phyloP scores from a whole-genome alignment of 2,797 vertebrate species.

The Pangasius sanitwongsei region DNA sequence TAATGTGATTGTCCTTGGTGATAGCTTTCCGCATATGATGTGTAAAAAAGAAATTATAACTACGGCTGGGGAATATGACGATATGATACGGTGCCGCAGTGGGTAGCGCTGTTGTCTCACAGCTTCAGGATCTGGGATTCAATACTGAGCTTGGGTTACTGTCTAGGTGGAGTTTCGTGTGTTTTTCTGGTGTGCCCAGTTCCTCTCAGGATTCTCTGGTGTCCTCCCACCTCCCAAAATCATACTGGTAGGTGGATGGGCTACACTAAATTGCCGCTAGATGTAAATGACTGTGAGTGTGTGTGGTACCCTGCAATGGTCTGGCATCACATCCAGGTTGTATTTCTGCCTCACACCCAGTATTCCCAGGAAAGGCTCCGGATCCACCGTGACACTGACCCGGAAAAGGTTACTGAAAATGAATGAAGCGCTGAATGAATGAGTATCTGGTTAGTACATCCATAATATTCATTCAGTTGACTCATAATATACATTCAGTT shows the following conservation, averaged over 20 bases:
- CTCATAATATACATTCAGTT: not conserved
- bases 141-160: not conserved
- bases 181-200: not conserved
- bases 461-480: not conserved
- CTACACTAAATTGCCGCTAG: not conserved
- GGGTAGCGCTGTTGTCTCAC: not conserved
- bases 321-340: not conserved
- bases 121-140: not conserved
- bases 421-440: not conserved
- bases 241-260: not conserved
- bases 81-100: not conserved
- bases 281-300: too few relatives aligned
- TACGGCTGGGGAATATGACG: not conserved
- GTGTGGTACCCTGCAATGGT: not conserved
- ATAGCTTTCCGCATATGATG: not conserved
- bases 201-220: not conserved
- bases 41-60: not conserved
- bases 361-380: too few relatives aligned
- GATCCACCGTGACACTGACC: too few relatives aligned
- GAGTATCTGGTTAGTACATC: not conserved
- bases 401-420: too few relatives aligned
- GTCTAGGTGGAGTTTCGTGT: not conserved
- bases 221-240: not conserved
- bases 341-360: not conserved
- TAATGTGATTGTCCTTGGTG: not conserved